Conservation (phyloP, 1,140 invertebrate species). For the Psilanteris sp. region DNA sequence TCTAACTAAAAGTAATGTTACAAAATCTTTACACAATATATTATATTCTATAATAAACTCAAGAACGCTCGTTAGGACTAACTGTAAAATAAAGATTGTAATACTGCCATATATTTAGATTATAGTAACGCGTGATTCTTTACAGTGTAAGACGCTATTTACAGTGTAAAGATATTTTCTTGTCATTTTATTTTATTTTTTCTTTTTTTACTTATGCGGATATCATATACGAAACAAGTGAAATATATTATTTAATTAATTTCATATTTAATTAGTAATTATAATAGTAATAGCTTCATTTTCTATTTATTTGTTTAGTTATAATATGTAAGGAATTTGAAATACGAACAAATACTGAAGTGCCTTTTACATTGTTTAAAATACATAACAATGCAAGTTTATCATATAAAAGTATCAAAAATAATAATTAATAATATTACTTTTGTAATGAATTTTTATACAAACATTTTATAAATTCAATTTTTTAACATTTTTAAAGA, state of each 20-base stretch:
- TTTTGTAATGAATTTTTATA: slow-evolving; percentile 30
- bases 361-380: slow-evolving; percentile 29
- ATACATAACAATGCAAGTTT: slow-evolving; percentile 13
- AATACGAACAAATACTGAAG: slow-evolving; percentile 23
- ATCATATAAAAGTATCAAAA: background rate
- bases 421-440: slow-evolving; percentile 11
- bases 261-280: slow-evolving; percentile 11
- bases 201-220: slow-evolving; percentile 7
- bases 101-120: slow-evolving; percentile 44
- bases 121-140: slow-evolving; percentile 32
- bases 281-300: slow-evolving; percentile 25
- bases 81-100: slow-evolving; percentile 34
- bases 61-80: slow-evolving; percentile 21
- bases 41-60: slow-evolving; percentile 22
- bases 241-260: slow-evolving; percentile 31
- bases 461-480: slow-evolving; percentile 16
- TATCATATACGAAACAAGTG: slow-evolving; percentile 6
- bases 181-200: background rate
- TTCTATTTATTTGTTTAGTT: slow-evolving; percentile 3
- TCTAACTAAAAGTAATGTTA: slow-evolving; percentile 39
- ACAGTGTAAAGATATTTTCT: slow-evolving; percentile 6
- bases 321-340: slow-evolving; percentile 2
- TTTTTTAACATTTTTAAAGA: slow-evolving; percentile 11
- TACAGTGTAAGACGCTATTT: slow-evolving; percentile 4
- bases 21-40: too few species aligned